These are phyloP conservation scores for Marronus borbonicus DNA, from an alignment of 2,888 invertebrate species.

Conservation along the genomic window DNA sequence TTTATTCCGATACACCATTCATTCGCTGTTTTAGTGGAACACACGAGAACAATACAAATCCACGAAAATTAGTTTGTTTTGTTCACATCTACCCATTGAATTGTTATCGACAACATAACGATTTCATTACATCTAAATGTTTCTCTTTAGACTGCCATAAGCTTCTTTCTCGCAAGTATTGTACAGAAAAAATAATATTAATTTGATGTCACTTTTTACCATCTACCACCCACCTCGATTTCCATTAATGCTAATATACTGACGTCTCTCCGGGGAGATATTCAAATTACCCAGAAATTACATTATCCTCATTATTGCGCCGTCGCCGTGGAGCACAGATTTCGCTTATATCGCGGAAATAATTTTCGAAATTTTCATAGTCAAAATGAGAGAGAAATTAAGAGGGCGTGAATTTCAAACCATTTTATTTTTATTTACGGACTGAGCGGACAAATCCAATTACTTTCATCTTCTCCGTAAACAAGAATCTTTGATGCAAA, in stretches of 20 bases:
- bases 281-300: conserved; percentile 13
- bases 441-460: conserved; percentile 64
- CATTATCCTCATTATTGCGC: conserved; percentile 4
- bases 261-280: not conserved
- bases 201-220: no score
- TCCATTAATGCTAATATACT: not conserved
- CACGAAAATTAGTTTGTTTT: no score
- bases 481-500: conserved; percentile 66
- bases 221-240: not conserved
- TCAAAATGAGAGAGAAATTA: conserved; percentile 44
- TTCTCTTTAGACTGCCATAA: no score
- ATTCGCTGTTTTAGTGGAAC: no score
- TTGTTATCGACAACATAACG: no score
- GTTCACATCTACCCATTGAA: no score
- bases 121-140: not conserved
- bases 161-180: no score
- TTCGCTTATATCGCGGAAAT: conserved; percentile 6
- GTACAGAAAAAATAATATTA: no score
- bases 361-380: conserved; percentile 18
- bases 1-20: no score
- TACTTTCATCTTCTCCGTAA: conserved; percentile 65
- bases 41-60: no score
- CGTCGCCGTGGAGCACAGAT: not conserved
- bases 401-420: conserved; percentile 54
- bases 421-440: conserved; percentile 61